phyloP scores from a whole-genome alignment of 2,797 vertebrate genomes.

The Eulemur rubriventer region DNA sequence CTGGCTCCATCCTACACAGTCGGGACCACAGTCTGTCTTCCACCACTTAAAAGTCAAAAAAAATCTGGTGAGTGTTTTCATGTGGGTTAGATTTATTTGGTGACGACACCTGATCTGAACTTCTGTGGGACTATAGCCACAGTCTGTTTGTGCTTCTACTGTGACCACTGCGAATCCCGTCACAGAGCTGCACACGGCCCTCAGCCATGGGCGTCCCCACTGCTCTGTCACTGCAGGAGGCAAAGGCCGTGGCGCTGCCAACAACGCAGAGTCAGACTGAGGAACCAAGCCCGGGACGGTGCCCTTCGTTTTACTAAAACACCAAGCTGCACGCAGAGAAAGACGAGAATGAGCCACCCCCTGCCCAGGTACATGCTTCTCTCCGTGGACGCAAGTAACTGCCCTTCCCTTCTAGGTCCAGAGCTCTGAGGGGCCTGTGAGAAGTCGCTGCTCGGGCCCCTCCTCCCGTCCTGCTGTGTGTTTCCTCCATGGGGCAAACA shows the following conservation, averaged over 20 bases:
- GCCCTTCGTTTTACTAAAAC: neutral
- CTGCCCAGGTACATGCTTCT: neutral
- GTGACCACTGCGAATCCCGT: neutral
- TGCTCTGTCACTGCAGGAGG: neutral
- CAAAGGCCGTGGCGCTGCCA: no score
- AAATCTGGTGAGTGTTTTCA: neutral
- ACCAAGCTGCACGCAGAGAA: neutral
- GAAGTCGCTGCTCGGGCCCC: neutral
- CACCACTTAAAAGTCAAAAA: neutral
- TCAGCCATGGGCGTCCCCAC: neutral
- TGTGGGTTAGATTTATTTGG: neutral
- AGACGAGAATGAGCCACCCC: fast-evolving
- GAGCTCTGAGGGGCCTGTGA: neutral
- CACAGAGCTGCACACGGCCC: neutral
- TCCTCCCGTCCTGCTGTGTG: neutral
- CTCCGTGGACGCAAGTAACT: neutral
- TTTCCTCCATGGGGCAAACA: neutral
- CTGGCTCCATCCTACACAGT: neutral
- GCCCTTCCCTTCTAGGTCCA: neutral
- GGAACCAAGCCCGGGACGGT: neutral
- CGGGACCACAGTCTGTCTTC: neutral
- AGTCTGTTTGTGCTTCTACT: no score
- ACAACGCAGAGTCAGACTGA: neutral
- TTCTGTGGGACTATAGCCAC: neutral
- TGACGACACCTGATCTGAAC: neutral